Evolutionary conservation across 2,113 vertebrate species (phyloP), one percentile per base, ranked within the genome.

Genomic region (Camarhynchus parvulus): DNA sequence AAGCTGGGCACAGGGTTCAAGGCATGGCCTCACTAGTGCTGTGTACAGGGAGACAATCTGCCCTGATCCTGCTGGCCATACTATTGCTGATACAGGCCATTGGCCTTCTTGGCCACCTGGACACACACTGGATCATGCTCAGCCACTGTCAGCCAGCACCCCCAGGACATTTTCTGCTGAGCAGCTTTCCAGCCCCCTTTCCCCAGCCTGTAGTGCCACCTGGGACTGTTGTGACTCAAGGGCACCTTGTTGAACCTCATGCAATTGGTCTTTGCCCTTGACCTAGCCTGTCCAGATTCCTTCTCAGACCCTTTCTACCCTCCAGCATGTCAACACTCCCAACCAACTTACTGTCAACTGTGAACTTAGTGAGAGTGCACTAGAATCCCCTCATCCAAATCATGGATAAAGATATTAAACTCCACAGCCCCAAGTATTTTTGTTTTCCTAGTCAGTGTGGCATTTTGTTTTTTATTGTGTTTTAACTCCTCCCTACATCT

Each of bases 401-500:
- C 4, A 37, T 33, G 4, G 2, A 49, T 70, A 50, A 83, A 70
- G 31, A 42, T 56, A 33, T 13, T 66, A 39, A 42, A 63, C 15
- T 33, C 58, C 47, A 61, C 47, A 83, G 39, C 39, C 44, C 28
- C 42, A 64, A 41, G 61, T 5, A 3, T 6, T 58, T 94, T 94
- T 75, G 56, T 77, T 73, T 92, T 80, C 49, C 67, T 87, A 72
- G 82, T 78, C 87, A 81, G 18, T 22, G 37, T 85, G 68, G 22
- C 33, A 41, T 89, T 93, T 95, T 75, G 47, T 0, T 27, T 86
- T 80, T 92, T 91, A 85, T 83, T 83, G 61, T 87, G 59, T 83
- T 94, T 92, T 86, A 95, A 63, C 72, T 91, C 39, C 49, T 94
- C 55, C 52, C 62, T 94, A 2, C 80, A 42, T 83, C 37, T 61